Evolutionary conservation across 2,113 vertebrate species (phyloP).

Genomic region (Pica pica): DNA sequence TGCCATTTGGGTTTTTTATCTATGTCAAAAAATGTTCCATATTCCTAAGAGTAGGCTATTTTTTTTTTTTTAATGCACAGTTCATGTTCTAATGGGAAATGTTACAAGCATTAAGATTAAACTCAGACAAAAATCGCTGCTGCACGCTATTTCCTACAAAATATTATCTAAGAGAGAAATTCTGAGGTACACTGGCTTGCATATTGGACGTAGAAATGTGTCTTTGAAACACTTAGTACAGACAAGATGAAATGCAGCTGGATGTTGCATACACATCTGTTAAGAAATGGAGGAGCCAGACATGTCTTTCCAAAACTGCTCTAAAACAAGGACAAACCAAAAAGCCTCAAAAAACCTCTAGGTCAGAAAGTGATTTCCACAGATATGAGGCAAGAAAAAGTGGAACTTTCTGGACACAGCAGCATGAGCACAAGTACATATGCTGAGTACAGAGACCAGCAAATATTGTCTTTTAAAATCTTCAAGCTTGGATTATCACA

Average conservation of each 20-base stretch:
- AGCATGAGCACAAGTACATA: accelerated
- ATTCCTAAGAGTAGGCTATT: background rate
- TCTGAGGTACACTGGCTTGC: background rate
- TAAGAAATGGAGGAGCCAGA: background rate
- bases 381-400: background rate
- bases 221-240: background rate
- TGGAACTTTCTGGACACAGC: background rate
- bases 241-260: background rate
- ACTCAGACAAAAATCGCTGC: background rate
- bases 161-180: background rate
- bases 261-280: background rate
- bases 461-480: background rate
- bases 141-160: background rate
- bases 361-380: background rate
- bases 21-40: background rate
- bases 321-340: background rate
- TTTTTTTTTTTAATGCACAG: background rate
- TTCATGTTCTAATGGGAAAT: background rate
- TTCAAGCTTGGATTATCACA: background rate
- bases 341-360: background rate
- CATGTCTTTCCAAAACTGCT: accelerated
- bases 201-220: background rate
- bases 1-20: accelerated
- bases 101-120: background rate
- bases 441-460: background rate